Percentiles rank a stretch among this genome's conserved stretches.
Evolutionary conservation across 2,797 vertebrate genomes (phyloP).

Genomic region (Amphiprion clarkii): DNA sequence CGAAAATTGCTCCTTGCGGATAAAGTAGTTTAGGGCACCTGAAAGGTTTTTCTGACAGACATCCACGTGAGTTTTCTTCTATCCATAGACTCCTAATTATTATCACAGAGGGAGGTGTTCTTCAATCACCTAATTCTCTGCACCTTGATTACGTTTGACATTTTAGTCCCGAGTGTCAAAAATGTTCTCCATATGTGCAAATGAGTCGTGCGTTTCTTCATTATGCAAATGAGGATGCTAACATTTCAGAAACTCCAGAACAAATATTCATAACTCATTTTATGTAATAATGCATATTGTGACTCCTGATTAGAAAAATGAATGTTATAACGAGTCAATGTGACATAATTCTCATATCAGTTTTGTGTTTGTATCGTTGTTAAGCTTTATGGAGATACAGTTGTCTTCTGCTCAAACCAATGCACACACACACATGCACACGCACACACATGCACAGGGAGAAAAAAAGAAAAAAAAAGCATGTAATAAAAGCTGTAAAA

Average conservation of each 20-base stretch:
- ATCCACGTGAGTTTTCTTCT: constrained; percentile 41
- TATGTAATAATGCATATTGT: constrained; percentile 11
- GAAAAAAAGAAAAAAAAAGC: neutral
- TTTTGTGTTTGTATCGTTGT: neutral
- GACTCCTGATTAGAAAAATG: neutral
- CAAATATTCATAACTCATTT: constrained; percentile 42
- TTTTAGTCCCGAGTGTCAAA: constrained; percentile 67
- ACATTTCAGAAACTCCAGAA: constrained; percentile 39
- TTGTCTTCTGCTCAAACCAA: neutral
- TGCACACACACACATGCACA: neutral
- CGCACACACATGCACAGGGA: no score
- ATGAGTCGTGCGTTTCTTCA: constrained; percentile 58
- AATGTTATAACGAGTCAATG: neutral
- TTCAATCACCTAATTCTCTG: constrained; percentile 71
- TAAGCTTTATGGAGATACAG: neutral
- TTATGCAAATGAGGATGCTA: constrained; percentile 63
- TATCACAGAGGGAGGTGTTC: constrained; percentile 73
- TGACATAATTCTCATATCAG: neutral
- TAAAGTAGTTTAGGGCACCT: constrained; percentile 53
- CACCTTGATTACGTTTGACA: constrained; percentile 77
- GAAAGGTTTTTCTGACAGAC: constrained; percentile 54
- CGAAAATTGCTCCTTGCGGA: constrained; percentile 55
- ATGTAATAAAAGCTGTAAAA: neutral
- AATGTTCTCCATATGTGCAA: constrained; percentile 59
- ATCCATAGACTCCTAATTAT: constrained; percentile 70